Evolutionary conservation across 2,113 vertebrate genomes (phyloP).

Genomic region (Nothocercus julius): DNA sequence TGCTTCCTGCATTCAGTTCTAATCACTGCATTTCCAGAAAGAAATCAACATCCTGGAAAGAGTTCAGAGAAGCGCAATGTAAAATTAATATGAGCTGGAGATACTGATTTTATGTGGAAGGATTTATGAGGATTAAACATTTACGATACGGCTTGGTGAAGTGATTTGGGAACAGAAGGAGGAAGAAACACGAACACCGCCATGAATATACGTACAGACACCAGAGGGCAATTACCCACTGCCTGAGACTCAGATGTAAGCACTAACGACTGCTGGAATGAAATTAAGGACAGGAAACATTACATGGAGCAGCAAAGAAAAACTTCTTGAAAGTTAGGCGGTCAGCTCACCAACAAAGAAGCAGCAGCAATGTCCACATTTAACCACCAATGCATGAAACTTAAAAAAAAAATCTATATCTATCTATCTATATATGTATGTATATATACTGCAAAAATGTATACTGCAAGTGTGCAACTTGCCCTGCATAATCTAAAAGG

Average conservation of each 20-base stretch:
- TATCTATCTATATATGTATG: too few species aligned
- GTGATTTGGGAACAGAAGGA: conserved; percentile 2
- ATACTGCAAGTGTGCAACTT: background rate
- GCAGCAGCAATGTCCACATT: background rate
- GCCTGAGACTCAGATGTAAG: conserved; percentile 13
- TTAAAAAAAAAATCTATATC: too few species aligned
- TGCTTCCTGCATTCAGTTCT: background rate
- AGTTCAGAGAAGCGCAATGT: conserved; percentile 24
- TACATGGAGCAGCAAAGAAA: background rate
- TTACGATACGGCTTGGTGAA: background rate
- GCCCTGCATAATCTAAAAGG: background rate
- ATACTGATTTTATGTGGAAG: conserved; percentile 26
- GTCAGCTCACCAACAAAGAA: background rate
- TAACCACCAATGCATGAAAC: background rate
- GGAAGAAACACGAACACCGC: conserved; percentile 2
- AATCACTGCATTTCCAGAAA: background rate
- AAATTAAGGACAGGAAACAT: conserved; percentile 43
- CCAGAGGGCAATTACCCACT: conserved; percentile 56
- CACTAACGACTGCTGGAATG: conserved; percentile 54
- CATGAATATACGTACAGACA: conserved; percentile 43
- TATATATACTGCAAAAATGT: background rate
- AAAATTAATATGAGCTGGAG: background rate
- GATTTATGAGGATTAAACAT: conserved; percentile 16
- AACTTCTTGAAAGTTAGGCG: background rate
- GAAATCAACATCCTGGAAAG: conserved; percentile 17